Evolutionary conservation across 1,140 invertebrate species (phyloP).

Genomic region (Magallana angulata): DNA sequence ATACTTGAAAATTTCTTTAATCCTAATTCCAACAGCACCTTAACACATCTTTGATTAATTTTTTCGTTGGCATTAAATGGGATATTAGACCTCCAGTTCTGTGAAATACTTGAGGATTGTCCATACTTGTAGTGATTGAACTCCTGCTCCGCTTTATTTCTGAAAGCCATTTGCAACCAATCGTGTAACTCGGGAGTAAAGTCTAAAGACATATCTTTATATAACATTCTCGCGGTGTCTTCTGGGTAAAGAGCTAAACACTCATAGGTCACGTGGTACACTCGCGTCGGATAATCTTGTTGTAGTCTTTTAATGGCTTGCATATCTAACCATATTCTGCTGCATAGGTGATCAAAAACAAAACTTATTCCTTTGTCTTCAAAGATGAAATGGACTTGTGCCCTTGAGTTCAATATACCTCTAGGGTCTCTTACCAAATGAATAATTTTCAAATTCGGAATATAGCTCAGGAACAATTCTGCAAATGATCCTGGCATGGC

Average conservation of each 20-base stretch:
- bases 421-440: slow-evolving; percentile 21
- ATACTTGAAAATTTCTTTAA: background rate
- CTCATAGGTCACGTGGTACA: background rate
- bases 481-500: slow-evolving; percentile 10
- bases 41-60: background rate
- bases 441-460: slow-evolving; percentile 12
- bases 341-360: background rate
- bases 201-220: background rate
- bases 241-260: slow-evolving; percentile 10
- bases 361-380: background rate
- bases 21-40: background rate
- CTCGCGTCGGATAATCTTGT: background rate
- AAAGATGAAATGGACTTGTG: background rate
- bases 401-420: slow-evolving; percentile 12
- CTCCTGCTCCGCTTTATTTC: background rate
- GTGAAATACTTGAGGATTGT: background rate
- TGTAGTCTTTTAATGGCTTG: background rate
- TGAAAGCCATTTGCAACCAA: background rate
- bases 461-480: background rate
- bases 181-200: background rate
- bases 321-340: background rate
- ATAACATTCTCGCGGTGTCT: background rate
- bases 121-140: background rate
- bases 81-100: background rate
- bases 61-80: background rate